Base-by-base conservation (phyloP, 2,888 invertebrate genomes). In the Melikaiella ostensackeni region DNA sequence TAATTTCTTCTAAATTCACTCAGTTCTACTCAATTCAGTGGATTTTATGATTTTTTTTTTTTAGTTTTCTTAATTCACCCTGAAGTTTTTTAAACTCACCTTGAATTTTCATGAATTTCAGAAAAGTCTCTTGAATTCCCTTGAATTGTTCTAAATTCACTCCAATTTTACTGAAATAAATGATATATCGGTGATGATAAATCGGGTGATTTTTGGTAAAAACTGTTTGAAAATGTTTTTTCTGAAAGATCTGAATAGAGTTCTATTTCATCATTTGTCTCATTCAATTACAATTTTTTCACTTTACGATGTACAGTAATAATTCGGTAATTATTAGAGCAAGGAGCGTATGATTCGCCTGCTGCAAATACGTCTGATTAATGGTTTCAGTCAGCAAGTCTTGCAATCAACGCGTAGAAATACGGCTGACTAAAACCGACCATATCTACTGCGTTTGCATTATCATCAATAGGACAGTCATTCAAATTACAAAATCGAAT, bases 311-410 rank as follows among this genome's bases (percentile, higher is more conserved):
- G 30, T 19, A 9, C 24, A 11, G 19, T 46, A 70, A 70, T 70
- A 24, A 50, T 50, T 70, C 9, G 16, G 30, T 30, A 70, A 70
- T 50, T 70, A 50, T 19, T 30, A 50, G 50, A 50, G 24, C 27
- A 70, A 50, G 46, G 2, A n/a, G 27, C 30, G 30, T 46, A 50
- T 70, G 30, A 70, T 70, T 27, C 50, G 50, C 70, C 50, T 50
- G 46, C 46, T 46, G n/a, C 46, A 70, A 30, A 50, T 30, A 70
- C 27, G 27, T 50, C 50, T 70, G 46, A 50, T 70, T 70, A 50
- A 70, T 46, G 70, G 27, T 70, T 70, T 46, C 30, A 30, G 70
- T 70, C 70, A 70, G 70, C 50, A 50, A 70, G 46, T 50, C 70
- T 70, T 50, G 70, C 27, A 70, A 70, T 70, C 70, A 50, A 19